Percentiles rank a stretch among this genome's conserved stretches.
Evolutionary conservation across 2,113 vertebrate genomes (phyloP).

Genomic region (Dunckerocampus dactyliophorus): DNA sequence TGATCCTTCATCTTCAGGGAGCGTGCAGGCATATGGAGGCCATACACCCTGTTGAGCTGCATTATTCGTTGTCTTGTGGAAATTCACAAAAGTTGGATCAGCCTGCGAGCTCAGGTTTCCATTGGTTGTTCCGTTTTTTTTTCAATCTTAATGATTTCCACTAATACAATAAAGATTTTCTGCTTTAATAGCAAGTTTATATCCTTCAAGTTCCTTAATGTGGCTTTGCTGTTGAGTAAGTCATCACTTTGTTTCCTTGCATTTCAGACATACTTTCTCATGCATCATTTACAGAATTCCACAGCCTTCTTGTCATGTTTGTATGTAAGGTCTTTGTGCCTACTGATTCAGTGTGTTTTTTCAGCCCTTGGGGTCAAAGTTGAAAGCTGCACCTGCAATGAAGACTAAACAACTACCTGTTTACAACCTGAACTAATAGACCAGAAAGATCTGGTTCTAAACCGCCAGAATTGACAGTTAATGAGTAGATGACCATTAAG

Average conservation of each 20-base stretch:
- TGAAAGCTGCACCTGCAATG: conserved; percentile 69
- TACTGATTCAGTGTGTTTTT: conserved; percentile 26
- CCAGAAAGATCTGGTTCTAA: no score
- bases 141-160: no score
- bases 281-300: conserved; percentile 19
- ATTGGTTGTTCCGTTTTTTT: no score
- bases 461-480: no score
- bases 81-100: no score
- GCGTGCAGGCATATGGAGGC: no score
- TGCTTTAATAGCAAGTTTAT: no score
- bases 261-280: not conserved
- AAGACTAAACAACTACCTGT: conserved; percentile 71
- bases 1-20: no score
- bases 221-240: not conserved
- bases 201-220: not conserved
- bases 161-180: no score
- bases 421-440: conserved; percentile 28
- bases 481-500: not conserved
- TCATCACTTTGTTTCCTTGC: not conserved
- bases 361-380: conserved; percentile 63
- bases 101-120: no score
- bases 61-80: no score
- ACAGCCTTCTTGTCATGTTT: conserved; percentile 5
- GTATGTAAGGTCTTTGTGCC: conserved; percentile 7
- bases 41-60: no score